Conservation (phyloP, 2,888 invertebrate genomes). For the Bursaphelenchus okinawaensis region DNA sequence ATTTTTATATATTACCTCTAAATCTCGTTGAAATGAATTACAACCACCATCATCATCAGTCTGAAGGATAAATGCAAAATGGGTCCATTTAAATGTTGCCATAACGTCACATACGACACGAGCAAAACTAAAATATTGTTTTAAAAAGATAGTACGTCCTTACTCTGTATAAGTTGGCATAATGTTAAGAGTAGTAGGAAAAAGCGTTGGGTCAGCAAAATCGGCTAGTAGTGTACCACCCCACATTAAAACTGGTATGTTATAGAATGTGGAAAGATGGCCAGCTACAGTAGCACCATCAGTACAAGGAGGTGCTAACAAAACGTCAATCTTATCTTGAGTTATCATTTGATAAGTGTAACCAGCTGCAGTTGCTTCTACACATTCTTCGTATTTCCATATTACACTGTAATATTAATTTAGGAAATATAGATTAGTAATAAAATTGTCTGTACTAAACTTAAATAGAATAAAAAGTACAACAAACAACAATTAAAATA, state of each 20-base stretch:
- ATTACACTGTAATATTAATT: slow-evolving; percentile 6
- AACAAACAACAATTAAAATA: background rate
- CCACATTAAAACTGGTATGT: slow-evolving; percentile 34
- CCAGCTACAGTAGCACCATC: slow-evolving; percentile 19
- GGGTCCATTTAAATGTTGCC: slow-evolving; percentile 22
- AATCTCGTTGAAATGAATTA: slow-evolving; percentile 15
- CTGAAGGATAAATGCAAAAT: slow-evolving; percentile 26
- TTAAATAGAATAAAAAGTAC: too few relatives aligned
- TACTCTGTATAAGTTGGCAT: slow-evolving; percentile 24
- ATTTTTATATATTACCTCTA: slow-evolving; percentile 20
- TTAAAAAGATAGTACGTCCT: background rate
- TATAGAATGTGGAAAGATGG: slow-evolving; percentile 29
- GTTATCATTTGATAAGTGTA: slow-evolving; percentile 33
- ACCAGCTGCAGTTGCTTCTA: slow-evolving; percentile 24
- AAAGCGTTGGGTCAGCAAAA: slow-evolving; percentile 18
- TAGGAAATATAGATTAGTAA: background rate
- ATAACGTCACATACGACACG: slow-evolving; percentile 22
- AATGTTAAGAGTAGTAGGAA: slow-evolving; percentile 18
- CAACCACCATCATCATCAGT: slow-evolving; percentile 25
- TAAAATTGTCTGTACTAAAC: too few relatives aligned
- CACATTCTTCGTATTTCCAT: slow-evolving; percentile 27
- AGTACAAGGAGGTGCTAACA: slow-evolving; percentile 43
- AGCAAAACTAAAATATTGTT: slow-evolving; percentile 20
- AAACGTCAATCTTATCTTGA: slow-evolving; percentile 32
- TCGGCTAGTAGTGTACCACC: slow-evolving; percentile 23